Base-by-base conservation (phyloP, 2,888 invertebrate genomes). In the Camponotus fellah region DNA sequence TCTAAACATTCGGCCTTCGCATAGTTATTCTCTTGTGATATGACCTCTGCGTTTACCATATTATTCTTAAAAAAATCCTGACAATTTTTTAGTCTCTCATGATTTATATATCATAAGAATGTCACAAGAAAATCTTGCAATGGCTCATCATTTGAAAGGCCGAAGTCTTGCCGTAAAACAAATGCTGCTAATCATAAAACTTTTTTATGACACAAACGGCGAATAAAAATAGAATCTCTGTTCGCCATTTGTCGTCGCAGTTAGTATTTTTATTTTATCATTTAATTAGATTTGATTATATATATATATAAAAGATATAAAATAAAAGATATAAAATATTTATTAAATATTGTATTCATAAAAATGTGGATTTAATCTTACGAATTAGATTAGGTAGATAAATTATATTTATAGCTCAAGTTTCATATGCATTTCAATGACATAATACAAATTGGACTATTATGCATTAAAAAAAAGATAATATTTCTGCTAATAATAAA, bases 111-210 rank as follows among this genome's bases (percentile, higher is more conserved):
- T 69, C 34, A 12, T 43, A 21, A 79, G 37, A 69, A 8, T 53
- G 60, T 79, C 71, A 69, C 0, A 5, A 37, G 40, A 69, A 79
- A 80, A n/a, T 1, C 60, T 37, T 26, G 12, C 46, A 26, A 26
- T 21, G 17, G 12, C 46, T 79, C 60, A 58, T 79, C 21, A 5
- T 37, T 37, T n/a, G 43, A 9, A 26, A 26, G n/a, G n/a, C 56
- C 37, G 49, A 37, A 26, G 9, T 0, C 17, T n/a, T n/a, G 40
- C 3, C n/a, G 14, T 69, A 37, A 60, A 80, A 80, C 26, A 71
- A 76, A 58, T 60, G 32, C n/a, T 60, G 32, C 12, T 56, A 80
- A 60, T 32, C 46, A 79, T 69, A 69, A 79, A 80, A 43, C 4
- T 69, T 58, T 17, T 34, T 69, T 80, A 26, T 26, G 46, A 21